Conservation (phyloP, 2,797 vertebrate genomes). For the Vireo griseus region DNA sequence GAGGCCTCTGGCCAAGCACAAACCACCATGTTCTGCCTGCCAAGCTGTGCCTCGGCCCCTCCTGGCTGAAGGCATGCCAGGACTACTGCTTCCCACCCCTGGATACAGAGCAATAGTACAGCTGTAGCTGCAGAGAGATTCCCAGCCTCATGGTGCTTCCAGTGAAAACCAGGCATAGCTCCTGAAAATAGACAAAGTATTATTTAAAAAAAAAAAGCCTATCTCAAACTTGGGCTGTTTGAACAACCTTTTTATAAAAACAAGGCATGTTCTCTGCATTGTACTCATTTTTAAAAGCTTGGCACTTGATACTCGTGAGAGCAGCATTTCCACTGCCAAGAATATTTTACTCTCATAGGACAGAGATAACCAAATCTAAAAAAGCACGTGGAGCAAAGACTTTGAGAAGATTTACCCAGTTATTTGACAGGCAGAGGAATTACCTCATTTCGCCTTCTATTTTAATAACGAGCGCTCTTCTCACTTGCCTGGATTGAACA, state of each 20-base stretch:
- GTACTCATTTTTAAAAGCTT: background rate
- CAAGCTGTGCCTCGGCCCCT: rapidly evolving
- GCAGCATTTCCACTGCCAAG: background rate
- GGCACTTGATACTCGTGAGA: background rate
- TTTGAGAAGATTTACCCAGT: background rate
- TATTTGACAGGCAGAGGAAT: constrained; percentile 1
- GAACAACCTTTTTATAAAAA: background rate
- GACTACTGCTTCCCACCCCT: background rate
- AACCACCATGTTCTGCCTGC: rapidly evolving
- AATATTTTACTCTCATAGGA: background rate
- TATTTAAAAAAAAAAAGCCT: background rate
- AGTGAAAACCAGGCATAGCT: background rate
- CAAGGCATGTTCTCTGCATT: background rate
- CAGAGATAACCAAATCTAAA: background rate
- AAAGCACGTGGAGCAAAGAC: background rate
- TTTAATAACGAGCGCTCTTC: background rate
- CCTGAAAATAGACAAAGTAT: background rate
- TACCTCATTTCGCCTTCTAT: constrained; percentile 4
- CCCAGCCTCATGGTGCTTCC: background rate
- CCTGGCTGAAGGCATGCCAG: rapidly evolving
- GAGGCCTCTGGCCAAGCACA: background rate
- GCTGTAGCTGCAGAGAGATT: background rate
- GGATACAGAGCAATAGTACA: no score
- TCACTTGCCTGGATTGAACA: background rate
- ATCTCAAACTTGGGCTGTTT: background rate